Evolutionary conservation across 2,797 vertebrate species (phyloP).

Genomic region (Enteromius radiatus): DNA sequence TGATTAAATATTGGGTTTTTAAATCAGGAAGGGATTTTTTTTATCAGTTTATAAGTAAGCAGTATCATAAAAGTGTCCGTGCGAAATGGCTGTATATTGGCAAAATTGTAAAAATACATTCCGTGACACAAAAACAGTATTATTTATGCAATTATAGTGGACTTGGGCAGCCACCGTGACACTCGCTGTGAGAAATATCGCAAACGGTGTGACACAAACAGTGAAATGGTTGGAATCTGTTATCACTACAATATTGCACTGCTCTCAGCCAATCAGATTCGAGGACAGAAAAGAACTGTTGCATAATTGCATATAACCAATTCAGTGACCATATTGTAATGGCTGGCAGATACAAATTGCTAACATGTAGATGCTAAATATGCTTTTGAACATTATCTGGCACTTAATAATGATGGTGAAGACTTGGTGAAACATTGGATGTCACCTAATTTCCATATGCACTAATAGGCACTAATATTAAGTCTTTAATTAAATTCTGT

Average conservation of each 20-base stretch:
- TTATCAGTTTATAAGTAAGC: not conserved
- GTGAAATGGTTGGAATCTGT: not conserved
- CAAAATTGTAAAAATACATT: not conserved
- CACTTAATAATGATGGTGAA: no score
- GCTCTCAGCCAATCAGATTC: not conserved
- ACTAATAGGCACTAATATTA: not conserved
- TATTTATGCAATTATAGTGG: not conserved
- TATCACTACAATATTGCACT: not conserved
- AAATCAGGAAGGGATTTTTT: not conserved
- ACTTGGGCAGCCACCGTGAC: not conserved
- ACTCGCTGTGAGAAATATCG: not conserved
- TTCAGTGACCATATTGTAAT: not conserved
- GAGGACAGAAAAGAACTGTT: not conserved
- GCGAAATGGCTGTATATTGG: not conserved
- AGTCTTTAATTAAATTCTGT: not conserved
- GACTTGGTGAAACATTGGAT: not conserved
- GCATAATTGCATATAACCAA: not conserved
- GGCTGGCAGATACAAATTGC: not conserved
- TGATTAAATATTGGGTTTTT: not conserved
- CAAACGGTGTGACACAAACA: not conserved
- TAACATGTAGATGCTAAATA: slow-evolving; percentile 8
- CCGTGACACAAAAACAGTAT: not conserved
- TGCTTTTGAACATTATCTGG: not conserved
- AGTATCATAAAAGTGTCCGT: not conserved
- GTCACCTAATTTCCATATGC: not conserved